These are phyloP conservation scores for Austrolebias charrua DNA, from an alignment of 2,797 vertebrate genomes.

Conservation along the genomic window DNA sequence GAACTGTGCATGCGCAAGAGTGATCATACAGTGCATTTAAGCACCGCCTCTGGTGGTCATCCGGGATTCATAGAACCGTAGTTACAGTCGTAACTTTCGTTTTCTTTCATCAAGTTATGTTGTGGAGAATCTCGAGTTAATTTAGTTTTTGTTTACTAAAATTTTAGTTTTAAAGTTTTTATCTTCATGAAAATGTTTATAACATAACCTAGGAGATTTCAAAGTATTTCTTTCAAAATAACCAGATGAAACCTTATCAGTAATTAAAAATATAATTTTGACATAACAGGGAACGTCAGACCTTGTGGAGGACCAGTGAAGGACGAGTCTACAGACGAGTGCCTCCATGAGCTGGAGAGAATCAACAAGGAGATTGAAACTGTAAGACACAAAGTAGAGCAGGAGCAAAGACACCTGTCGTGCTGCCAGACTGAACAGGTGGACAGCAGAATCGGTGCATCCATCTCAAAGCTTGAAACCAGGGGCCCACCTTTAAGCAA, in stretches of 20 bases:
- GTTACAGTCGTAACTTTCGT: too few relatives aligned
- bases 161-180: too few relatives aligned
- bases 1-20: too few relatives aligned
- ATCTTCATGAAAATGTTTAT: too few relatives aligned
- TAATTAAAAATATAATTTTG: neutral
- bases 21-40: too few relatives aligned
- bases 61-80: too few relatives aligned
- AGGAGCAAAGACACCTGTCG: conserved; percentile 74
- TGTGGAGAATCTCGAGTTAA: too few relatives aligned
- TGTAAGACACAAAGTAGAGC: conserved; percentile 78
- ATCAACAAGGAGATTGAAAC: conserved; percentile 80
- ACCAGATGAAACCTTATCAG: neutral
- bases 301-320: conserved; percentile 21
- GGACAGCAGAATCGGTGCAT: conserved; percentile 18
- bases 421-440: conserved; percentile 61
- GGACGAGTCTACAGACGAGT: conserved; percentile 41
- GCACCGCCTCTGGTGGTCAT: too few relatives aligned
- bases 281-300: conserved; percentile 43
- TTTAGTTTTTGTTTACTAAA: too few relatives aligned
- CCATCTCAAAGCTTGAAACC: conserved; percentile 15
- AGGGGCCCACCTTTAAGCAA: conserved; percentile 13
- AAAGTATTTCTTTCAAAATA: too few relatives aligned
- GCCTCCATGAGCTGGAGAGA: conserved; percentile 73
- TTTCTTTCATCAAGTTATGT: too few relatives aligned
- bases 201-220: too few relatives aligned